Evolutionary conservation across 2,113 vertebrate genomes (phyloP).

Genomic region (Cyphomyrus discorhynchus): DNA sequence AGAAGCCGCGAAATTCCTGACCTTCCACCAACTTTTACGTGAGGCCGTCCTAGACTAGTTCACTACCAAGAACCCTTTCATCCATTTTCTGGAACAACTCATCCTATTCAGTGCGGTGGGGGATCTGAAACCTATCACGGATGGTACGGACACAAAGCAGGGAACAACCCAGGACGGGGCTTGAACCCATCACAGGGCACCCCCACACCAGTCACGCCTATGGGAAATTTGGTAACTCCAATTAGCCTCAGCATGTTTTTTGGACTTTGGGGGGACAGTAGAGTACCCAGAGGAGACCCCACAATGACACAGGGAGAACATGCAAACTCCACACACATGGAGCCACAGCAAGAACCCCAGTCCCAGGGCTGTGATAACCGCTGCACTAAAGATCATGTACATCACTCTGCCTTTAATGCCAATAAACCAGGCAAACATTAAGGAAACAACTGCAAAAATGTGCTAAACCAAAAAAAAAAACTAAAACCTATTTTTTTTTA

Average conservation of each 20-base stretch:
- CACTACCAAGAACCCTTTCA: background rate
- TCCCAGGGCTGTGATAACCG: background rate
- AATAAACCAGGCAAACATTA: background rate
- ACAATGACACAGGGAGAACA: background rate
- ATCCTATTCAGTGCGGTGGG: background rate
- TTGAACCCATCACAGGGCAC: background rate
- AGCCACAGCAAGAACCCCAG: background rate
- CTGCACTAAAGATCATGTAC: background rate
- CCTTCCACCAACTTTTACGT: background rate
- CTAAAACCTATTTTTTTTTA: background rate
- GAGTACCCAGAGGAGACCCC: background rate
- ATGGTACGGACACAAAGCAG: background rate
- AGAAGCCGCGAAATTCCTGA: background rate
- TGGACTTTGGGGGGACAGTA: background rate
- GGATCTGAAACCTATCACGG: background rate
- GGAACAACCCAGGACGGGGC: background rate
- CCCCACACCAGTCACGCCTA: background rate
- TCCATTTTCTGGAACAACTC: background rate
- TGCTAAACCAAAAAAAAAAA: background rate
- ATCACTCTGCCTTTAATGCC: background rate
- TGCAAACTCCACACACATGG: background rate
- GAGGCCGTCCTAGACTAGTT: background rate
- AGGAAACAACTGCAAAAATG: background rate
- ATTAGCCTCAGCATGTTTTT: background rate
- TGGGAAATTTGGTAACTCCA: background rate